A percentile compares a stretch with the other conserved stretches of the same genome.
These are phyloP conservation scores for Percopsis transmontana DNA, from an alignment of 2,113 vertebrate species.

Conservation along the genomic window DNA sequence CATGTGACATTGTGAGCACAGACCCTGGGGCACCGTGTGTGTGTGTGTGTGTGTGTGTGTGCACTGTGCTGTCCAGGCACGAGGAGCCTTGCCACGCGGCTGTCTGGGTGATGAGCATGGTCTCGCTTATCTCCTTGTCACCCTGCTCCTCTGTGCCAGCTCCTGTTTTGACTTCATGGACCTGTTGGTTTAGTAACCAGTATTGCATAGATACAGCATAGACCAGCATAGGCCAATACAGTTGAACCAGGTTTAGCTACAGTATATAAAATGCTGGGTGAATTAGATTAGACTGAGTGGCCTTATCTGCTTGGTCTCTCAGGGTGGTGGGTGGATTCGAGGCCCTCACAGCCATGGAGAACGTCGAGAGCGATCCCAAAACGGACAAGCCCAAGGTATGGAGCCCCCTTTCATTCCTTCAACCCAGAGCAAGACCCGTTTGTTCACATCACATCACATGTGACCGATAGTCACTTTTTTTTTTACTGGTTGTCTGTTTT, in stretches of 20 bases:
- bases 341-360: conserved; percentile 93
- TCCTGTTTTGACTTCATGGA: too few species aligned
- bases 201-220: background rate
- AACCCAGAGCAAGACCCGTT: background rate
- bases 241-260: background rate
- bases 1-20: too few species aligned
- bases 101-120: too few species aligned
- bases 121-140: too few species aligned
- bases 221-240: background rate
- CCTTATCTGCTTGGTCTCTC: conserved; percentile 13
- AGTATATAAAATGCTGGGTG: too few species aligned
- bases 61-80: too few species aligned
- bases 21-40: too few species aligned
- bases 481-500: conserved; percentile 8
- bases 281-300: background rate
- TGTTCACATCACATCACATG: background rate
- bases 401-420: background rate
- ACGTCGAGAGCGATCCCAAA: conserved; percentile 92
- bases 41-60: too few species aligned
- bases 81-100: too few species aligned
- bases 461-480: background rate
- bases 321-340: conserved; percentile 98
- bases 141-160: too few species aligned
- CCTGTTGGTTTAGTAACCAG: too few species aligned
- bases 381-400: conserved; percentile 93